Base-by-base conservation (phyloP, 2,797 vertebrate genomes). In the Lutjanus campechanus region DNA sequence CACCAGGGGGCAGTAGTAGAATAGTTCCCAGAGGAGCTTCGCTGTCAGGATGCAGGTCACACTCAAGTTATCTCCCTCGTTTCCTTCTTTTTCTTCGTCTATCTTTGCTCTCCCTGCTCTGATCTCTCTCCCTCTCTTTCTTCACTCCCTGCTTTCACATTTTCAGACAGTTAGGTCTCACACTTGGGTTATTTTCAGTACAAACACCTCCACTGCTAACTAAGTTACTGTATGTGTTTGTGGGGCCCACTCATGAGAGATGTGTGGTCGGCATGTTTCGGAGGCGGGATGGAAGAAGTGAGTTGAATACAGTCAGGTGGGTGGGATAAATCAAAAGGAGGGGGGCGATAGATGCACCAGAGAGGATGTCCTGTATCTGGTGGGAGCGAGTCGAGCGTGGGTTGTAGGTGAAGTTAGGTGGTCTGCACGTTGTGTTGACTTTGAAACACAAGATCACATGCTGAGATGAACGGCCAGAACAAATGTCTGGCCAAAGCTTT, bases 1-100 rank as follows among this genome's bases (percentile, higher is more conserved):
- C 95, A 94, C 89, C 84, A 93, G 95, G 91, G 90, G 93, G 93
- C 93, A 94, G 93, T 92, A 91, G 88, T 92, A 91, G 88, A 92
- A 92, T 67, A 89, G 90, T 90, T 93, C 90, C 85, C 87, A 88
- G 46, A 79, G 88, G 84, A 70, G 4, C 44, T 76, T 70, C 36
- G 4, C 29, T 76, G 72, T 85, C 63, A 80, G 63, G 69, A 89
- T 90, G 77, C 84, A 73, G 69, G 84, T 91, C 86, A 83, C 83
- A 84, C 73, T 90, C 66, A 22, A 76, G 62, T 82, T 79, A 73
- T 85, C 81, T 87, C 15, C 69, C 53, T 43, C 7, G 69, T 80
- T 83, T 84, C 80, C 51, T 66, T 56, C 54, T 64, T 77, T 64
- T 65, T 79, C 60, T 53, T 68, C 5, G 0, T 67, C 54, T 69